Evolutionary conservation across 2,888 invertebrate genomes (phyloP).

Genomic region (Suillia variegata): DNA sequence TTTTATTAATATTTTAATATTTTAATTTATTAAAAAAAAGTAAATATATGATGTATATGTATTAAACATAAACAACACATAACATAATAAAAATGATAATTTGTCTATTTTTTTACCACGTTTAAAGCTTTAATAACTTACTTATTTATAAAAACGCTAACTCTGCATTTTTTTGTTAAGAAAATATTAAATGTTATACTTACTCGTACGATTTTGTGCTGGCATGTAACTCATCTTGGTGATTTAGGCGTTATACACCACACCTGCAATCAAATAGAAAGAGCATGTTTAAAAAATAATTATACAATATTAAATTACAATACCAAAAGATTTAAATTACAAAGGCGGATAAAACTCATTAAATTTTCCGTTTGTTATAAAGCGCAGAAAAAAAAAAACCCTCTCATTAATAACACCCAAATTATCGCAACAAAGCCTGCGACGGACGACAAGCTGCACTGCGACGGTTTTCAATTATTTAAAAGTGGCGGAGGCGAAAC

Average conservation of each 20-base stretch:
- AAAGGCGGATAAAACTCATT: conserved; percentile 2
- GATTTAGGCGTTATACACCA: conserved; percentile 71
- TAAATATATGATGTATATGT: too few relatives aligned
- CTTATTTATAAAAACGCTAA: too few relatives aligned
- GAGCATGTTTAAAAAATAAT: too few relatives aligned
- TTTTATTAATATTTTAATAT: too few relatives aligned
- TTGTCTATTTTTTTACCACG: too few relatives aligned
- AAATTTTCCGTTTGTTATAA: conserved; percentile 5
- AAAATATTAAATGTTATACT: conserved; percentile 63
- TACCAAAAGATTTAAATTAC: conserved; percentile 3
- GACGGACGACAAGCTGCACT: neutral
- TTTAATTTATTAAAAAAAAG: too few relatives aligned
- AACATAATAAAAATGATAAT: too few relatives aligned
- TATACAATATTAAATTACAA: conserved; percentile 7
- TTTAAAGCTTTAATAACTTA: too few relatives aligned
- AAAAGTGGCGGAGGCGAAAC: neutral
- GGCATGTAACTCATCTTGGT: conserved; percentile 85
- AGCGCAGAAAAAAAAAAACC: neutral
- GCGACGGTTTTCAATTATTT: conserved; percentile 5
- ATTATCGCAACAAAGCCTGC: neutral
- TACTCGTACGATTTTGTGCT: conserved; percentile 82
- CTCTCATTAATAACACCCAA: neutral
- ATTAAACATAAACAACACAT: too few relatives aligned
- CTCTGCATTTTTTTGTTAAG: too few relatives aligned
- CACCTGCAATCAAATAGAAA: conserved; percentile 64